A percentile compares a stretch with the other conserved stretches of the same genome.
phyloP scores from a whole-genome alignment of 2,797 vertebrate species.

The Myotis planiceps region DNA sequence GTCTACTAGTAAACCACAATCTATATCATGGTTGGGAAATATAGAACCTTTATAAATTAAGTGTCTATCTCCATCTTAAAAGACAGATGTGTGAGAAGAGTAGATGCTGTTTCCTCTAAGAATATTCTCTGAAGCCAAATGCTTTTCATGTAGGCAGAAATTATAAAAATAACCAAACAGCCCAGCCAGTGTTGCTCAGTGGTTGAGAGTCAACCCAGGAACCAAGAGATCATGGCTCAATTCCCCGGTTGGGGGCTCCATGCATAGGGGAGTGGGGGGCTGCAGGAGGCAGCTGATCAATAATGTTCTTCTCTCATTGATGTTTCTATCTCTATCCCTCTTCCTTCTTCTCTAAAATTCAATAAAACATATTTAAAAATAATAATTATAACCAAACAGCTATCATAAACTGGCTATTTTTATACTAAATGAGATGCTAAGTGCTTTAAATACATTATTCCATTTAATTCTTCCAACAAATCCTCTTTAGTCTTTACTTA shows the following conservation, averaged over 20 bases:
- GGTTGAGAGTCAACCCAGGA: no score
- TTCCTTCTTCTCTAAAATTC: no score
- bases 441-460: neutral
- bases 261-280: no score
- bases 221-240: no score
- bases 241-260: no score
- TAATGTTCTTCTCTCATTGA: no score
- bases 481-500: neutral
- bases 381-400: neutral
- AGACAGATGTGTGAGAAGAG: neutral
- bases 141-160: neutral
- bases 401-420: neutral
- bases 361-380: no score
- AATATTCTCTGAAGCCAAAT: neutral
- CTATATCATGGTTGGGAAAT: neutral
- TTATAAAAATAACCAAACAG: neutral
- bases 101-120: neutral
- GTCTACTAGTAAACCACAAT: neutral
- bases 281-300: no score
- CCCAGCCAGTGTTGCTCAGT: no score
- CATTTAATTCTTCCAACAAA: neutral
- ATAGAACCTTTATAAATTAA: neutral
- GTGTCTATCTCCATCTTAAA: neutral
- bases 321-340: no score
- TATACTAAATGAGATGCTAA: neutral